phyloP scores from a whole-genome alignment of 2,888 invertebrate species.

The Nebria salina region DNA sequence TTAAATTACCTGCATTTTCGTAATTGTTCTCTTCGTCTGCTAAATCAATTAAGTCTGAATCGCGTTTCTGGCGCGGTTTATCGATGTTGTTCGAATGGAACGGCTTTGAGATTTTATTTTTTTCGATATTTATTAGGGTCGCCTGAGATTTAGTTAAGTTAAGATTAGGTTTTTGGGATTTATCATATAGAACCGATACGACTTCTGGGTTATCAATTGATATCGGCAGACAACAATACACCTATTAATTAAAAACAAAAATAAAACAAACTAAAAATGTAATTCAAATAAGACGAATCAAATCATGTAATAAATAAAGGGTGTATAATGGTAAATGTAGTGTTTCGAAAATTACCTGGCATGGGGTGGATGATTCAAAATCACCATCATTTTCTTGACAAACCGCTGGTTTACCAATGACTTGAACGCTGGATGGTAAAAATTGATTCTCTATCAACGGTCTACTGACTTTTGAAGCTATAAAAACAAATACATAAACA shows the following conservation, averaged over 20 bases:
- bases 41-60: conserved; percentile 54
- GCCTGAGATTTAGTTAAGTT: conserved; percentile 53
- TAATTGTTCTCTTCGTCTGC: conserved; percentile 54
- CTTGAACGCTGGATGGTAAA: conserved; percentile 12
- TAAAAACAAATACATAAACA: conserved; percentile 2
- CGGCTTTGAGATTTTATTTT: conserved; percentile 58
- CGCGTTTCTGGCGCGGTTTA: conserved; percentile 58
- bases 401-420: conserved; percentile 40
- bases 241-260: conserved; percentile 51
- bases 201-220: conserved; percentile 51
- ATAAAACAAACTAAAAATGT: conserved; percentile 7
- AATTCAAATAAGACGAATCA: not conserved
- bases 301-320: not conserved
- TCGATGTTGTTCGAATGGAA: conserved; percentile 61
- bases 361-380: conserved; percentile 30
- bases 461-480: conserved; percentile 23
- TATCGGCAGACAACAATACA: conserved; percentile 57
- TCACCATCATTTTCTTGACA: conserved; percentile 36
- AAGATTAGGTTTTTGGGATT: conserved; percentile 53
- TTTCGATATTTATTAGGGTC: conserved; percentile 54
- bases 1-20: conserved; percentile 49
- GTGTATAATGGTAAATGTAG: too few species aligned
- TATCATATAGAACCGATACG: conserved; percentile 49
- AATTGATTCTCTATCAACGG: conserved; percentile 33
- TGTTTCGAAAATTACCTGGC: conserved; percentile 28